Evolutionary conservation across 2,888 invertebrate species (phyloP).

Genomic region (Xanthorhoe spadicearia): DNA sequence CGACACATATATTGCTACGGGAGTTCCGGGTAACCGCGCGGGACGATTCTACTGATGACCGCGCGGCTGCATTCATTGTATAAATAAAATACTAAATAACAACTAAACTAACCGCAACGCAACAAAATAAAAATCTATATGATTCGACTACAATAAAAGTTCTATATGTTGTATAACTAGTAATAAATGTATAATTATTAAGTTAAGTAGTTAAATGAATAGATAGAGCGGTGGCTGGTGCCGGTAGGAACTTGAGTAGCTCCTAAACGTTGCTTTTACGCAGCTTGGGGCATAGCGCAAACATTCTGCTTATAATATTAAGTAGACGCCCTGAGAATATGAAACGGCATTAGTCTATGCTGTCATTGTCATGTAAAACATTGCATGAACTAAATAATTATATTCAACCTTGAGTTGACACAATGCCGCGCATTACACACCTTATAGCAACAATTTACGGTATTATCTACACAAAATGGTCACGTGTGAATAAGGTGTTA

Average conservation of each 20-base stretch:
- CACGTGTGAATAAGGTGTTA: constrained; percentile 2
- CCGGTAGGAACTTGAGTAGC: constrained; percentile 18
- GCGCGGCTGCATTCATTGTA: constrained; percentile 54
- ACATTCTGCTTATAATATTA: not conserved
- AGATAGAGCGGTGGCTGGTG: constrained; percentile 44
- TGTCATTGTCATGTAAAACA: constrained; percentile 25
- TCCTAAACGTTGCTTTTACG: not conserved
- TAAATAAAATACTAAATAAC: constrained; percentile 84
- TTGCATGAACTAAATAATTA: constrained; percentile 21
- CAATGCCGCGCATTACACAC: constrained; percentile 17
- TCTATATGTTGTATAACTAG: constrained; percentile 64
- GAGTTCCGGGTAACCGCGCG: constrained; percentile 17
- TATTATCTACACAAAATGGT: not conserved
- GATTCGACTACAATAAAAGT: constrained; percentile 71
- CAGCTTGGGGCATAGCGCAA: not conserved
- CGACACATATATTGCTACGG: constrained; percentile 28
- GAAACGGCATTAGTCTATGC: not conserved
- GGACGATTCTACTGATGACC: constrained; percentile 23
- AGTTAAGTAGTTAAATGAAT: constrained; percentile 55
- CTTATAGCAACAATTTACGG: constrained; percentile 7
- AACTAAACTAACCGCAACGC: constrained; percentile 79
- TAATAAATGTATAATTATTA: constrained; percentile 61
- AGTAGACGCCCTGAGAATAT: not conserved
- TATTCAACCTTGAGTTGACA: constrained; percentile 18
- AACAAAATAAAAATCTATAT: constrained; percentile 64